A percentile compares a stretch with the other conserved stretches of the same genome.
phyloP scores from a whole-genome alignment of 2,888 invertebrate genomes.

The Gymnoscelis rufifasciata region DNA sequence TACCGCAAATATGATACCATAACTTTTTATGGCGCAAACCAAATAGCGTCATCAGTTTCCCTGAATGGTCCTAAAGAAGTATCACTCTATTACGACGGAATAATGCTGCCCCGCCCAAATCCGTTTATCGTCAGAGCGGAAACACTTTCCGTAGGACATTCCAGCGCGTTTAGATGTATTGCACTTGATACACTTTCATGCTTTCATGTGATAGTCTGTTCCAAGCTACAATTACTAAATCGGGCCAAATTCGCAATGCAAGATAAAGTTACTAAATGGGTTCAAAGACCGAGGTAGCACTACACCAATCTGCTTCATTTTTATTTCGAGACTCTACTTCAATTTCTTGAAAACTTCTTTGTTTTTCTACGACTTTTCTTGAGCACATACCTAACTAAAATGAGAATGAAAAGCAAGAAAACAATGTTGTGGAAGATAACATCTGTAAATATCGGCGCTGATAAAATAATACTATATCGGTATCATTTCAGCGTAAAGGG shows the following conservation, averaged over 20 bases:
- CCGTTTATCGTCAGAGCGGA: slow-evolving; percentile 65
- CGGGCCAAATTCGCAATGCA: slow-evolving; percentile 4
- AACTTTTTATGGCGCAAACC: slow-evolving; percentile 71
- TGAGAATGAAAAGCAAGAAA: slow-evolving; percentile 7
- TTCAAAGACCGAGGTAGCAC: slow-evolving; percentile 16
- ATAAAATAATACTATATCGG: no score
- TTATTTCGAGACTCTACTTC: slow-evolving; percentile 13
- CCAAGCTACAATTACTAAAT: slow-evolving; percentile 3
- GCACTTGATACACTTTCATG: slow-evolving; percentile 52
- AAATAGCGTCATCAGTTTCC: slow-evolving; percentile 69
- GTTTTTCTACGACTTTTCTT: slow-evolving; percentile 8
- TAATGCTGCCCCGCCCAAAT: slow-evolving; percentile 62
- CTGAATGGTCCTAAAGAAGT: slow-evolving; percentile 63
- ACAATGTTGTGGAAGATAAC: slow-evolving; percentile 7
- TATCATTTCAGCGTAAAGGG: slow-evolving; percentile 16
- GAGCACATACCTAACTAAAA: slow-evolving; percentile 5
- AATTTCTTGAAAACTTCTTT: slow-evolving; percentile 15
- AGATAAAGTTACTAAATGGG: slow-evolving; percentile 12
- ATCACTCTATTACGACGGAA: slow-evolving; percentile 64
- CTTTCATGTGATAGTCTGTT: slow-evolving; percentile 20
- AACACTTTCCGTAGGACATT: slow-evolving; percentile 48
- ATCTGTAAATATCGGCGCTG: slow-evolving; percentile 9
- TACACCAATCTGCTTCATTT: slow-evolving; percentile 19
- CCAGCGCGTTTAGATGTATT: slow-evolving; percentile 55
- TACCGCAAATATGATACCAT: slow-evolving; percentile 63